These are phyloP conservation scores for Zaprionus africanus DNA, from an alignment of 1,140 invertebrate species.

Conservation along the genomic window DNA sequence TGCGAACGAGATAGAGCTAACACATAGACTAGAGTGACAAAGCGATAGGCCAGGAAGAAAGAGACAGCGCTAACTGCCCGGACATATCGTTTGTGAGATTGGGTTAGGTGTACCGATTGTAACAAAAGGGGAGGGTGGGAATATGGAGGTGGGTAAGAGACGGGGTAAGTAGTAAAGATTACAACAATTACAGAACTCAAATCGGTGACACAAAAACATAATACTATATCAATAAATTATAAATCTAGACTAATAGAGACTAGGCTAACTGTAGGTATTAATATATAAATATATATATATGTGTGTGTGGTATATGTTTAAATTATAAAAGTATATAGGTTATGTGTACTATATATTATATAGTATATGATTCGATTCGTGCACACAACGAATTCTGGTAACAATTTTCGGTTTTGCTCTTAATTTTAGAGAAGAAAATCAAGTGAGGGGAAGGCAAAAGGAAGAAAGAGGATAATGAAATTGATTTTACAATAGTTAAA, in stretches of 20 bases:
- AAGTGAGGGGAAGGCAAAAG: background rate
- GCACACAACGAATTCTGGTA: constrained; percentile 1
- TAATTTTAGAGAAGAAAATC: background rate
- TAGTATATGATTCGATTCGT: constrained; percentile 1
- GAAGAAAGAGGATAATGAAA: background rate
- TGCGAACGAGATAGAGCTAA: constrained; percentile 34
- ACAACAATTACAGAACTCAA: constrained; percentile 33
- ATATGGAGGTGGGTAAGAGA: background rate
- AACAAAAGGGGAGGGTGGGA: background rate
- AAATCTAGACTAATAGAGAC: constrained; percentile 37
- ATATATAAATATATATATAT: background rate
- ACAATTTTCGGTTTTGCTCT: background rate
- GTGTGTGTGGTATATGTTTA: background rate
- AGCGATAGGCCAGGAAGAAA: constrained; percentile 16
- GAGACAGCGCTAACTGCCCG: constrained; percentile 30
- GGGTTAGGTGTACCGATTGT: background rate
- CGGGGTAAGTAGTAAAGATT: background rate
- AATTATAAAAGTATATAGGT: constrained; percentile 2
- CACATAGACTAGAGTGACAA: constrained; percentile 26
- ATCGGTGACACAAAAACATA: constrained; percentile 57
- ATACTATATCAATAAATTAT: constrained; percentile 57
- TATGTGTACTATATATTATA: background rate
- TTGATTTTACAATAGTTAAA: constrained; percentile 6
- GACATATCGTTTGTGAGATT: constrained; percentile 17
- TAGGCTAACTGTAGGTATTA: constrained; percentile 30